Base-by-base conservation (phyloP, 2,888 invertebrate genomes). In the Abrostola triplasia region DNA sequence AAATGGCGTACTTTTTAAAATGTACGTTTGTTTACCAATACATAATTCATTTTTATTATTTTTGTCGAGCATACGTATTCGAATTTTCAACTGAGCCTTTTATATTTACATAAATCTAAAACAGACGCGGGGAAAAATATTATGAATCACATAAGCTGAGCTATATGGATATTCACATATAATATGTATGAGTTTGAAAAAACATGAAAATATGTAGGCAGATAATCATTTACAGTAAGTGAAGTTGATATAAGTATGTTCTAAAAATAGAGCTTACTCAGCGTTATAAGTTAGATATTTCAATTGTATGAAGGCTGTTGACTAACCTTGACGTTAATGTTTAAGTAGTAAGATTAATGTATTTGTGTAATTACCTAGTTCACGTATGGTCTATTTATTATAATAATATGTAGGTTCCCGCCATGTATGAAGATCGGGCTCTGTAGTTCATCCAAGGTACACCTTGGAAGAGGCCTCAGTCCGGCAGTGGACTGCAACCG, bases 71-170 rank as follows among this genome's bases (percentile, higher is more conserved):
- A 55, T 54, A 57, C 36, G 37, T 38, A 51, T 12, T 62, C 24
- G 40, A 49, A 58, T 50, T 67, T 71, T 59, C 56, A 64, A 49
- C 56, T 42, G n/a, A 59, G 51, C 57, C 51, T 48, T 50, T 36
- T 58, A 44, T 64, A 63, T 77, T 75, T 51, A 62, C 70, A 70
- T 69, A 77, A 69, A 69, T 66, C 75, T 70, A 67, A 70, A 74
- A 64, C 59, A 70, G 59, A 62, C 40, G 49, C 40, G 48, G 36
- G 52, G 49, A 58, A 73, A 64, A 64, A 65, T 77, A 69, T 69
- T 73, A 66, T 69, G 65, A 69, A 69, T 65, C 53, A 75, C 13
- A 60, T 59, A 50, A 59, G 59, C 59, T 69, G 56, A 56, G 50
- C 44, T 36, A 59, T 50, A 36, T 42, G 44, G 37, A 58, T 57